Percentiles rank a stretch among this genome's conserved stretches.
Evolutionary conservation across 2,113 vertebrate species (phyloP).

Genomic region (Marcusenius ussheri): DNA sequence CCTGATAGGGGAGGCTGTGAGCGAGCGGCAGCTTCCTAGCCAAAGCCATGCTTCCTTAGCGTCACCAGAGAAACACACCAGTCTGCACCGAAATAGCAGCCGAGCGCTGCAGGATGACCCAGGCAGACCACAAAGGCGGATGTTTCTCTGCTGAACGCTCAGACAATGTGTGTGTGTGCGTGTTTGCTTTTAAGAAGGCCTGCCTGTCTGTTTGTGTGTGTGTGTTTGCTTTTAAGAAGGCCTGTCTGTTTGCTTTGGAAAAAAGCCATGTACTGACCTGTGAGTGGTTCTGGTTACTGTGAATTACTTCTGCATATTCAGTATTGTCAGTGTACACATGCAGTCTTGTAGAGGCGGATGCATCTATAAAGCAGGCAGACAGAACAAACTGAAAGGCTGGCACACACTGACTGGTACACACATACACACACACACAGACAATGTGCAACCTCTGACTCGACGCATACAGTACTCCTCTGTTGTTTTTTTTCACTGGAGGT

Average conservation of each 20-base stretch:
- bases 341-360: background rate
- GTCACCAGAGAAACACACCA: background rate
- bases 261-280: conserved; percentile 5
- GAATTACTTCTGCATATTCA: conserved; percentile 9
- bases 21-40: background rate
- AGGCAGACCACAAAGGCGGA: background rate
- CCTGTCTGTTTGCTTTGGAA: background rate
- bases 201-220: background rate
- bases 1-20: background rate
- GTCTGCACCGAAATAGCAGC: conserved; percentile 4
- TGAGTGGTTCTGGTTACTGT: background rate
- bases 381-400: background rate
- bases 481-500: background rate
- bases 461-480: background rate
- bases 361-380: conserved; percentile 8
- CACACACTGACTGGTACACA: background rate
- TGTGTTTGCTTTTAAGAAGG: background rate
- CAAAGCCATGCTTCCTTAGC: background rate
- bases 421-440: background rate
- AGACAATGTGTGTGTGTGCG: background rate
- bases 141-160: background rate
- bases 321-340: background rate
- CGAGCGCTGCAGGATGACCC: background rate
- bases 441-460: background rate
- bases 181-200: background rate